Conservation (phyloP, 2,888 invertebrate species). For the Oligia fasciuncula region DNA sequence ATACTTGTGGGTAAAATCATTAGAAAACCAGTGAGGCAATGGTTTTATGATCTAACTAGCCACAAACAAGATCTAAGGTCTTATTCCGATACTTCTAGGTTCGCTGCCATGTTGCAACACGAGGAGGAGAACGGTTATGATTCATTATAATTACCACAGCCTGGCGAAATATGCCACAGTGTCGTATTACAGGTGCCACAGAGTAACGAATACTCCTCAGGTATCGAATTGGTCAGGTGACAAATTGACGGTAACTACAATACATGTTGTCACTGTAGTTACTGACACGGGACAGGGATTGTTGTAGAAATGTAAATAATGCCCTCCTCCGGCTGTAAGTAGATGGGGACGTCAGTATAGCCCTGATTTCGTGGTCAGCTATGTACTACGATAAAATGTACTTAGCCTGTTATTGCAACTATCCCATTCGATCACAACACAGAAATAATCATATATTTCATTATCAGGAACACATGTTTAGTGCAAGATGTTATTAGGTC, state of each 20-base stretch:
- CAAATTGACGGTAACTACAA: neutral
- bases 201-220: constrained; percentile 10
- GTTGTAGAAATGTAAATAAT: neutral
- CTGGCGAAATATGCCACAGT: constrained; percentile 18
- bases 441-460: neutral
- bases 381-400: neutral
- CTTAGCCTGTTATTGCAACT: neutral
- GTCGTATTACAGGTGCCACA: constrained; percentile 18
- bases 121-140: constrained; percentile 18
- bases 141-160: constrained; percentile 24
- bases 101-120: constrained; percentile 10
- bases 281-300: neutral
- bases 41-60: neutral
- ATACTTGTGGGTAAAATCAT: neutral
- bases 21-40: constrained; percentile 1
- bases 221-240: constrained; percentile 6
- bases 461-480: too few relatives aligned
- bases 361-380: neutral
- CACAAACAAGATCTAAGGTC: neutral
- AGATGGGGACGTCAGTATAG: neutral
- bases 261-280: constrained; percentile 5
- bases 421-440: neutral
- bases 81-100: constrained; percentile 12
- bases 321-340: neutral
- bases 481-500: neutral